These are phyloP conservation scores for Barnardius zonarius DNA, from an alignment of 2,113 vertebrate genomes.

Conservation along the genomic window DNA sequence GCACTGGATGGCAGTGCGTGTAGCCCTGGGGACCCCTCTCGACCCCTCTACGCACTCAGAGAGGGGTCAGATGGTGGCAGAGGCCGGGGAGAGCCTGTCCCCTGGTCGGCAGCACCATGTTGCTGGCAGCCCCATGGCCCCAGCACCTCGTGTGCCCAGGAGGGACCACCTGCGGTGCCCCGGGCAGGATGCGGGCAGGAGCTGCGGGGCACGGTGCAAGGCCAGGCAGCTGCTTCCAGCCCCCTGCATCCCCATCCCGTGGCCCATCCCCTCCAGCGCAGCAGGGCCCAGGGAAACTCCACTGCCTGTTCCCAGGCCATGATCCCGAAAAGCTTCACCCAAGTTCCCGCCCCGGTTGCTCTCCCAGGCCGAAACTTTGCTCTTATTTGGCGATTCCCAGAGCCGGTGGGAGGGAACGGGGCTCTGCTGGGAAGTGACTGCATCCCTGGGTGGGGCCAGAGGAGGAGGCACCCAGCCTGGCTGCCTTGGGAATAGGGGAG, in stretches of 20 bases:
- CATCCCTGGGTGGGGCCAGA: conserved; percentile 42
- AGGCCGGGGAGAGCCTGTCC: fast-evolving
- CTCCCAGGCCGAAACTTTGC: conserved; percentile 1
- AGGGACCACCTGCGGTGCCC: background rate
- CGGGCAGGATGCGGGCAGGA: background rate
- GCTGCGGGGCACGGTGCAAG: background rate
- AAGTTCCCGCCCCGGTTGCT: conserved; percentile 27
- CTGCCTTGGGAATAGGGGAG: fast-evolving
- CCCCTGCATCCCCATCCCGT: fast-evolving
- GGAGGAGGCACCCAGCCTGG: background rate
- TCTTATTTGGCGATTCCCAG: conserved; percentile 67
- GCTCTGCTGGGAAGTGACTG: conserved; percentile 43
- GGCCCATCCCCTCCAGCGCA: background rate
- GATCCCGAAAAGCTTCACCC: conserved; percentile 2
- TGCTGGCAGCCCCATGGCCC: fast-evolving
- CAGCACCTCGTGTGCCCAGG: background rate
- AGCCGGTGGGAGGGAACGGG: conserved; percentile 46
- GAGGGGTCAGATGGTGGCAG: background rate
- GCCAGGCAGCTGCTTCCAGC: background rate
- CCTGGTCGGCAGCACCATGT: background rate
- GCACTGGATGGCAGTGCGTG: fast-evolving
- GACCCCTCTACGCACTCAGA: background rate
- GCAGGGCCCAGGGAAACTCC: background rate
- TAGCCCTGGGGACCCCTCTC: background rate
- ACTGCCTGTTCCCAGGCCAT: background rate